These are phyloP conservation scores for Drosophila trapezifrons DNA, from an alignment of 1,140 invertebrate species.

Conservation along the genomic window DNA sequence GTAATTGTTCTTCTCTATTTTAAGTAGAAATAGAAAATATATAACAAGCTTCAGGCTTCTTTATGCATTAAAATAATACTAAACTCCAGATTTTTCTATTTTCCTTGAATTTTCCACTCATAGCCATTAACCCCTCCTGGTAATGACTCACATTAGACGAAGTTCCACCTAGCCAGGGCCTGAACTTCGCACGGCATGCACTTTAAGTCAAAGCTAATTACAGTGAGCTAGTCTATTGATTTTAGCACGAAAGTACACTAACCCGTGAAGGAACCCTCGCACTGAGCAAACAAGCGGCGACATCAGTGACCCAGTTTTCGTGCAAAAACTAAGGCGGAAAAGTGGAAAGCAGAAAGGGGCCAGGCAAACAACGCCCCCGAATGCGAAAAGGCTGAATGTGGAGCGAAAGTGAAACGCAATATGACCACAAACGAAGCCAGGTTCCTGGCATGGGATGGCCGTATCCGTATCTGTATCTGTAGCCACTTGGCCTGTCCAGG, in stretches of 20 bases:
- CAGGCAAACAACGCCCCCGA: slow-evolving; percentile 58
- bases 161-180: slow-evolving; percentile 5
- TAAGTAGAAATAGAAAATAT: no score
- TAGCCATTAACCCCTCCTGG: slow-evolving; percentile 1
- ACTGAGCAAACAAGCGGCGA: slow-evolving; percentile 32
- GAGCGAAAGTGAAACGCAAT: slow-evolving; percentile 79
- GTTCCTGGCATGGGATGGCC: background rate
- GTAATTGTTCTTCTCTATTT: background rate
- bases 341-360: slow-evolving; percentile 20
- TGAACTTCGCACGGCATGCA: slow-evolving; percentile 59
- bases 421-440: slow-evolving; percentile 66
- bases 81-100: background rate
- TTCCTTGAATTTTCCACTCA: background rate
- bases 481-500: slow-evolving; percentile 11
- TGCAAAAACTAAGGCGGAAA: slow-evolving; percentile 30
- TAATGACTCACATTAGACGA: slow-evolving; percentile 33
- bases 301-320: slow-evolving; percentile 66
- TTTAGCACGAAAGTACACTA: slow-evolving; percentile 64
- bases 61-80: background rate
- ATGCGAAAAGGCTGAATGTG: slow-evolving; percentile 61
- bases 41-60: no score
- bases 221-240: slow-evolving; percentile 61
- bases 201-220: slow-evolving; percentile 65
- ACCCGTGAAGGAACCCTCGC: slow-evolving; percentile 52
- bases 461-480: slow-evolving; percentile 8